Conservation (phyloP, 2,113 vertebrate species). For the Nicator chloris region DNA sequence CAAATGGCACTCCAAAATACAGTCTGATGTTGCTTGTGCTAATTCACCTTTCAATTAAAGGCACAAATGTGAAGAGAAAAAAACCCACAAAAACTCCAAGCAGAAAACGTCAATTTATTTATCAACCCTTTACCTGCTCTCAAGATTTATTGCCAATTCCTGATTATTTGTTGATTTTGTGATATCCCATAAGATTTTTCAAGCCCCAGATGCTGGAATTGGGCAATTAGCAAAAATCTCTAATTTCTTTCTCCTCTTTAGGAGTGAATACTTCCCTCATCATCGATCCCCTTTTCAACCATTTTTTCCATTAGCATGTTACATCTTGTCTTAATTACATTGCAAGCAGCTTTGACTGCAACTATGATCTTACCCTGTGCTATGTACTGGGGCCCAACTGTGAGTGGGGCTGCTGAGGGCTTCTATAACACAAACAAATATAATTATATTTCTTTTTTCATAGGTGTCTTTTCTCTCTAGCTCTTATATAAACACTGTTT, state of each 20-base stretch:
- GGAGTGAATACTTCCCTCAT: background rate
- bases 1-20: fast-evolving
- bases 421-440: conserved; percentile 25
- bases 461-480: conserved; percentile 42
- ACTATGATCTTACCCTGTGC: background rate
- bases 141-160: background rate
- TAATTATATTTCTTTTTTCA: conserved; percentile 51
- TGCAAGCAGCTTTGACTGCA: background rate
- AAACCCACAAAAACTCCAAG: background rate
- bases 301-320: fast-evolving
- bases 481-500: conserved; percentile 42
- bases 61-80: background rate
- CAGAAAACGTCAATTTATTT: background rate
- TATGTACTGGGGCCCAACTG: background rate
- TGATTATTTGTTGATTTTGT: background rate
- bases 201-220: background rate
- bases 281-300: fast-evolving
- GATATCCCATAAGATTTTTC: background rate
- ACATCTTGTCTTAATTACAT: conserved; percentile 44
- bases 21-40: background rate
- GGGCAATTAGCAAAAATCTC: background rate
- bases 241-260: background rate
- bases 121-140: background rate
- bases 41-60: background rate
- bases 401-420: background rate